These are phyloP conservation scores for Synodontis membranacea DNA, from an alignment of 2,113 vertebrate genomes.

Conservation along the genomic window DNA sequence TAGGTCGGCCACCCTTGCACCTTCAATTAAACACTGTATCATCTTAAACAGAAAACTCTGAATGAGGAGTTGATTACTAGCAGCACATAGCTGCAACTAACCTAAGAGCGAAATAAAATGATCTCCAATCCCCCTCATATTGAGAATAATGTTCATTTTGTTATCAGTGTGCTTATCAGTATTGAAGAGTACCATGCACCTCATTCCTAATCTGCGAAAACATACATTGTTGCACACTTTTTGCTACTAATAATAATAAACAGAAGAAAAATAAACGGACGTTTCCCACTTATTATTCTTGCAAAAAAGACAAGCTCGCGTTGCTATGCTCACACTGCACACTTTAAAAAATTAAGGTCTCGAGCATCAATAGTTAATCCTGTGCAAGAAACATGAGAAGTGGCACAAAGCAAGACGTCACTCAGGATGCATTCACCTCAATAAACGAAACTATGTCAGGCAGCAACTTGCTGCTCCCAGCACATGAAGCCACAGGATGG, in stretches of 20 bases:
- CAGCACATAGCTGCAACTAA: not conserved
- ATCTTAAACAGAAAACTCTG: not conserved
- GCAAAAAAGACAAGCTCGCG: not conserved
- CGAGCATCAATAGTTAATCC: constrained; percentile 38
- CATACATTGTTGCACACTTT: not conserved
- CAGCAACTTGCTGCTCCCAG: constrained; percentile 10
- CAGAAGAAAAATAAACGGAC: not conserved
- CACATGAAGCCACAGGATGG: not conserved
- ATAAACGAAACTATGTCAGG: not conserved
- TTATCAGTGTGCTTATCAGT: not conserved
- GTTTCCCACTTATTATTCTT: not conserved
- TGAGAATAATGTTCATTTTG: not conserved
- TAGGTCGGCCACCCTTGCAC: not conserved
- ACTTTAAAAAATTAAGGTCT: constrained; percentile 29
- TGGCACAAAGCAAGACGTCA: not conserved
- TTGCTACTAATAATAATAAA: not conserved
- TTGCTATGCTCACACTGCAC: not conserved
- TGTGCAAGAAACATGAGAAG: constrained; percentile 17
- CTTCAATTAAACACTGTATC: not conserved
- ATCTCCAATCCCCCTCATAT: not conserved
- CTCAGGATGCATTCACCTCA: not conserved
- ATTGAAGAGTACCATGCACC: not conserved
- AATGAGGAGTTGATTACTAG: not conserved
- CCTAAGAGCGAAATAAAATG: not conserved
- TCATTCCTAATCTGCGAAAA: not conserved